Base-by-base conservation (phyloP, 1,140 invertebrate species). In the Goniozus legneri region DNA sequence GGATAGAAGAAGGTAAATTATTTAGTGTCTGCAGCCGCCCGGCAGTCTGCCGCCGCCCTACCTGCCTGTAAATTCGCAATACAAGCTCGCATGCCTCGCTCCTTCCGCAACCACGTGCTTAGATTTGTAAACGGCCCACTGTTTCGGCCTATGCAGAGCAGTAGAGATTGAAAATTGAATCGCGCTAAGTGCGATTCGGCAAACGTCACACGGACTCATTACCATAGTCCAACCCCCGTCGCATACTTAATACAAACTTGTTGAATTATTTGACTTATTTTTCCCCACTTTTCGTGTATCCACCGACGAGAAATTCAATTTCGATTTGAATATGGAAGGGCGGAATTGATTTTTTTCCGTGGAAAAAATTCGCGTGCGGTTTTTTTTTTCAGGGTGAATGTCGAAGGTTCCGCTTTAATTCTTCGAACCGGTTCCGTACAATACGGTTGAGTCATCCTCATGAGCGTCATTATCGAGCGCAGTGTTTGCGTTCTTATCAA, bases 401-500 rank as follows among this genome's bases (percentile, higher is more conserved):
- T 24, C 39, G 2, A 10, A 6, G 6, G 30, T 44, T 56, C 52
- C 44, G 14, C 48, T 55, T 57, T 57, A 57, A 57, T 24, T 15
- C 43, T 30, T 45, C 18, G 30, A 24, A 15, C n/a, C 30, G 42
- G 14, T n/a, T 33, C 36, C 34, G 24, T 19, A 19, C 41, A 16
- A 36, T 30, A 46, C 21, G 38, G 21, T 44, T 43, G 49, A 52
- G 40, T 56, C 44, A 39, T 52, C 49, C 56, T 56, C 47, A 46
- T 41, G 34, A 50, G 49, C 56, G 33, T 56, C 54, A 44, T 58
- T 58, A 58, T 52, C 45, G 50, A 58, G 50, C 49, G 49, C 48
- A 27, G 30, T 37, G 34, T 14, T 56, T 27, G 45, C 19, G 19
- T 48, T 34, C 31, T 45, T 46, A 39, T 45, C 50, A 22, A 40